Percentiles rank a stretch among this genome's conserved stretches.
These are phyloP conservation scores for Cotesia glomerata DNA, from an alignment of 1,140 invertebrate genomes.

Conservation along the genomic window DNA sequence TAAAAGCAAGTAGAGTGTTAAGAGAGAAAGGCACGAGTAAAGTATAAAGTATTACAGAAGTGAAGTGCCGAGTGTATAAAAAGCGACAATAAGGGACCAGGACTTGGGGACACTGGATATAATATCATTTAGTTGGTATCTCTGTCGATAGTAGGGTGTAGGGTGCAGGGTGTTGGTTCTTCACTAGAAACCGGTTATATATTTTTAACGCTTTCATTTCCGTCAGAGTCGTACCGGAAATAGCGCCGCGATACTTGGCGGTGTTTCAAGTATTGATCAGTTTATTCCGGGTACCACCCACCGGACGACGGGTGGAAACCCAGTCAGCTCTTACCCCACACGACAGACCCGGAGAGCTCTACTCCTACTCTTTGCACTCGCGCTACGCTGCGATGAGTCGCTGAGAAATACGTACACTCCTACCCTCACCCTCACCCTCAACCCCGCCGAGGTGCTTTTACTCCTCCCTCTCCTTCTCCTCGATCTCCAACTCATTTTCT, in stretches of 20 bases:
- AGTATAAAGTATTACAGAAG: not conserved
- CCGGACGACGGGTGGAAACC: conserved; percentile 27
- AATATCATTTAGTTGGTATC: conserved; percentile 37
- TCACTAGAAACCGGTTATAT: conserved; percentile 38
- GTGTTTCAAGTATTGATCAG: conserved; percentile 65
- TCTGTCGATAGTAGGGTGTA: not conserved
- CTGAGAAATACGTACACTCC: not conserved
- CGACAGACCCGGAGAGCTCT: no score
- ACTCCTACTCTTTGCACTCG: not conserved
- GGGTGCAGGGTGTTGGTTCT: conserved; percentile 2
- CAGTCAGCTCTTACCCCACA: conserved; percentile 1
- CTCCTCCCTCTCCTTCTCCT: not conserved
- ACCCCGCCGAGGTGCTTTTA: not conserved
- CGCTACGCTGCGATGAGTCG: not conserved
- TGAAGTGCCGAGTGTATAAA: not conserved
- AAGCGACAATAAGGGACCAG: not conserved
- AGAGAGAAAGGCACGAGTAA: conserved; percentile 1
- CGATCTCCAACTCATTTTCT: not conserved
- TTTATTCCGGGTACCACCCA: conserved; percentile 50
- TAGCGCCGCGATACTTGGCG: conserved; percentile 61
- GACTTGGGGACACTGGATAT: conserved; percentile 34
- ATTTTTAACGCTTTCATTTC: conserved; percentile 62
- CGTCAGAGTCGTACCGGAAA: conserved; percentile 59
- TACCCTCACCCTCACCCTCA: not conserved
- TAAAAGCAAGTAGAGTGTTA: not conserved